Percentiles rank a stretch among this genome's conserved stretches.
Conservation (phyloP, 1,140 invertebrate species). For the Diorhabda sublineata region DNA sequence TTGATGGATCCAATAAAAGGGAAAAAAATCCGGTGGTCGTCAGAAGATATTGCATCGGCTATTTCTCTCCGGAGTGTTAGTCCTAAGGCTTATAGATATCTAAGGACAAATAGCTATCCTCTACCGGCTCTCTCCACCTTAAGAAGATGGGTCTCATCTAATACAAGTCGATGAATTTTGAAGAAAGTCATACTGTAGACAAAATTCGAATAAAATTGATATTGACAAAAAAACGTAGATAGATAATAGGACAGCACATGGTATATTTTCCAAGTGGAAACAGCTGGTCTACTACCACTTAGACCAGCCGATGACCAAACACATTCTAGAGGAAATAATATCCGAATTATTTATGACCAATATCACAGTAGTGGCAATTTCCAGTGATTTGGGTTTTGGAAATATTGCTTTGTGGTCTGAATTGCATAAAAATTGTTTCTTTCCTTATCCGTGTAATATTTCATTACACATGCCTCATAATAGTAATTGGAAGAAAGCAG, state of each 20-base stretch:
- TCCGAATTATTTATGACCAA: constrained; percentile 7
- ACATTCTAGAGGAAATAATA: constrained; percentile 16
- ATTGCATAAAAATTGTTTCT: constrained; percentile 11
- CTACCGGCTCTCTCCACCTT: constrained; percentile 26
- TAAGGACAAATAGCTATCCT: constrained; percentile 19
- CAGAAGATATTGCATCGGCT: background rate
- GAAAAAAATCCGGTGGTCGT: background rate
- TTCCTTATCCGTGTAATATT: background rate
- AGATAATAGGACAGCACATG: constrained; percentile 20
- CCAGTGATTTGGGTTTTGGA: constrained; percentile 14
- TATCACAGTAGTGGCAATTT: constrained; percentile 13
- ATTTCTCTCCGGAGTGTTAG: background rate
- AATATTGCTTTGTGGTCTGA: constrained; percentile 9
- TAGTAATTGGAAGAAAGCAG: constrained; percentile 3
- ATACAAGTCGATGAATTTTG: constrained; percentile 12
- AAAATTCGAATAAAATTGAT: constrained; percentile 15
- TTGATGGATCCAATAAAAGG: background rate
- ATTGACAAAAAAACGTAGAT: constrained; percentile 15
- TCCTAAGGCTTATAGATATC: constrained; percentile 13
- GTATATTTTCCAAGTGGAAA: constrained; percentile 37
- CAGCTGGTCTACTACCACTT: constrained; percentile 9
- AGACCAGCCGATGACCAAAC: constrained; percentile 11
- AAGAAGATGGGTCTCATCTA: constrained; percentile 18
- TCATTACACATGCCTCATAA: constrained; percentile 12
- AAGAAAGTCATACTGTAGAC: constrained; percentile 18